phyloP scores from a whole-genome alignment of 2,888 invertebrate genomes.

The Euplexia lucipara region DNA sequence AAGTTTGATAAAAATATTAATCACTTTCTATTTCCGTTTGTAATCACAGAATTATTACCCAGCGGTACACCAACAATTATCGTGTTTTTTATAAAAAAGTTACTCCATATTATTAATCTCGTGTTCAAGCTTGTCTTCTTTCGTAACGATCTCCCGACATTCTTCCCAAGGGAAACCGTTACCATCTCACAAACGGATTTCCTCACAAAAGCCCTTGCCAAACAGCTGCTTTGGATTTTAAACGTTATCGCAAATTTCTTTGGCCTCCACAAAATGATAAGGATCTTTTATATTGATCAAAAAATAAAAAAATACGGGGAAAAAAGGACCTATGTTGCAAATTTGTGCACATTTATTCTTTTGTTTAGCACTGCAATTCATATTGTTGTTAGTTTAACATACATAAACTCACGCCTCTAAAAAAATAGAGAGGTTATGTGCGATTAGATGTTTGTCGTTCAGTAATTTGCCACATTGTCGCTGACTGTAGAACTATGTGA shows the following conservation, averaged over 20 bases:
- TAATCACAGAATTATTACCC: conserved; percentile 29
- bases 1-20: conserved; percentile 6
- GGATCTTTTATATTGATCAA: conserved; percentile 40
- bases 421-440: no score
- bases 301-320: conserved; percentile 19
- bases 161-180: conserved; percentile 50
- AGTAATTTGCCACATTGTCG: no score
- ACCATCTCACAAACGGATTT: conserved; percentile 43
- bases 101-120: conserved; percentile 47
- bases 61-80: conserved; percentile 10
- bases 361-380: neutral
- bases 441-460: no score
- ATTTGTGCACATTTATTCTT: neutral
- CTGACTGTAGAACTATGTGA: no score
- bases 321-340: conserved; percentile 3
- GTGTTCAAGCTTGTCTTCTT: conserved; percentile 39
- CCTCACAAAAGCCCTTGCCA: conserved; percentile 50
- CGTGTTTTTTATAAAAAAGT: neutral
- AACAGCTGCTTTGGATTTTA: conserved; percentile 57
- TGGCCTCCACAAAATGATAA: conserved; percentile 28
- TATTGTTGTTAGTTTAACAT: no score
- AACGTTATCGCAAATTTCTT: conserved; percentile 52
- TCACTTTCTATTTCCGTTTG: conserved; percentile 13
- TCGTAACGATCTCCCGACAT: conserved; percentile 56
- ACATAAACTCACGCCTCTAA: no score